Evolutionary conservation across 2,888 invertebrate genomes (phyloP).

Genomic region (Polydesmus complanatus): DNA sequence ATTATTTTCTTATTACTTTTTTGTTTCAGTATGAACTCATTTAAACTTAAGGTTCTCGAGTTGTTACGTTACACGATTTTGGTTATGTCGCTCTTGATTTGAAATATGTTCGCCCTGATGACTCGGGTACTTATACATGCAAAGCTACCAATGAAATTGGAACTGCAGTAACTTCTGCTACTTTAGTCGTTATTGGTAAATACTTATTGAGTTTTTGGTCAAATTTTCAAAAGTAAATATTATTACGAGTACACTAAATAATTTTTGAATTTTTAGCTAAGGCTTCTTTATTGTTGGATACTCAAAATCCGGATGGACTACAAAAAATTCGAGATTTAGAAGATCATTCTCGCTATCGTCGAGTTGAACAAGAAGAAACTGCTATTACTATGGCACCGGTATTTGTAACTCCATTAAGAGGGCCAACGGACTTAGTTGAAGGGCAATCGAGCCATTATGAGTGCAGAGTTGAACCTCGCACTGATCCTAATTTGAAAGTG

Average conservation of each 20-base stretch:
- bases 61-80: slow-evolving; percentile 83
- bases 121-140: slow-evolving; percentile 92
- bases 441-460: slow-evolving; percentile 85
- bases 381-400: slow-evolving; percentile 66
- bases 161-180: slow-evolving; percentile 87
- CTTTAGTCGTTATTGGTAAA: slow-evolving; percentile 57
- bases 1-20: slow-evolving; percentile 29
- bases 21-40: background rate
- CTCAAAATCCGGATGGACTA: slow-evolving; percentile 75
- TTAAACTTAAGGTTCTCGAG: slow-evolving; percentile 31
- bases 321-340: slow-evolving; percentile 76
- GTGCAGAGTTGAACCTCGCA: slow-evolving; percentile 82
- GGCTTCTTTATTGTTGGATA: slow-evolving; percentile 71
- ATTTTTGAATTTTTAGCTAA: slow-evolving; percentile 46
- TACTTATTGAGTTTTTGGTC: background rate
- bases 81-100: slow-evolving; percentile 91
- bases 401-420: slow-evolving; percentile 72
- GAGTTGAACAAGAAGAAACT: slow-evolving; percentile 56
- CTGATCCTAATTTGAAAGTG: slow-evolving; percentile 72
- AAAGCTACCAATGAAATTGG: slow-evolving; percentile 79
- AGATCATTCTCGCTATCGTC: slow-evolving; percentile 61
- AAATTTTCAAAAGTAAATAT: background rate
- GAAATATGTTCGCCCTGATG: slow-evolving; percentile 88
- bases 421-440: slow-evolving; percentile 69
- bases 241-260: background rate